Percentiles rank a stretch among this genome's conserved stretches.
Conservation (phyloP, 1,140 invertebrate species). For the Hirudo medicinalis region DNA sequence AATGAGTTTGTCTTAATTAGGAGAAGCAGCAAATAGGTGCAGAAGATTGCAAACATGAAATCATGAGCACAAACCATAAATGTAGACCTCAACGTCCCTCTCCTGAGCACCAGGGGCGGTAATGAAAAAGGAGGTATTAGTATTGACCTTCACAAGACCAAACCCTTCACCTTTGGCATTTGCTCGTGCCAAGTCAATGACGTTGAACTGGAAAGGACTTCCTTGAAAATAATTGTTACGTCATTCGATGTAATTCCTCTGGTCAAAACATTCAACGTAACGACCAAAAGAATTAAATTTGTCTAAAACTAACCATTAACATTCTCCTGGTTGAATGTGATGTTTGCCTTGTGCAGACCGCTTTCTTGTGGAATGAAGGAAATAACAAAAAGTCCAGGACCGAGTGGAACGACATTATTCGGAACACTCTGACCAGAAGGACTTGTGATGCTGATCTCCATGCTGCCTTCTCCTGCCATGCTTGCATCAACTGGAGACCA, state of each 20-base stretch:
- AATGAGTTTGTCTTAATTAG: background rate
- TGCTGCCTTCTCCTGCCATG: slow-evolving; percentile 88
- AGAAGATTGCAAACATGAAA: background rate
- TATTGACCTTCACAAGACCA: slow-evolving; percentile 62
- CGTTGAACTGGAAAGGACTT: slow-evolving; percentile 34
- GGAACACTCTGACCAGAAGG: slow-evolving; percentile 76
- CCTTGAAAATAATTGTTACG: slow-evolving; percentile 24
- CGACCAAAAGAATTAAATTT: no score
- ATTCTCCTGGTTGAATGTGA: slow-evolving; percentile 92
- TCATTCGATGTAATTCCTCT: no score
- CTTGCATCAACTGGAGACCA: slow-evolving; percentile 69
- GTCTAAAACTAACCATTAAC: slow-evolving; percentile 57
- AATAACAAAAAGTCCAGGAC: slow-evolving; percentile 84
- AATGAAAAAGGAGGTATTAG: slow-evolving; percentile 66
- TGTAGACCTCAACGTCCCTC: slow-evolving; percentile 56
- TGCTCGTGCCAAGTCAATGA: slow-evolving; percentile 32
- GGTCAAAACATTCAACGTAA: no score
- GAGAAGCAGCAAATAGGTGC: background rate
- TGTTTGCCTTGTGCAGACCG: slow-evolving; percentile 82
- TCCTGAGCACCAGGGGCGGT: slow-evolving; percentile 56
- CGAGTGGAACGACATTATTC: slow-evolving; percentile 90
- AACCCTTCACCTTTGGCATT: slow-evolving; percentile 28
- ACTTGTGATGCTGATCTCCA: slow-evolving; percentile 89
- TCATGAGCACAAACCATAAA: slow-evolving; percentile 31
- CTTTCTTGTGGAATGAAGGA: slow-evolving; percentile 85